phyloP scores from a whole-genome alignment of 1,140 invertebrate species.

The Trichonephila inaurata region DNA sequence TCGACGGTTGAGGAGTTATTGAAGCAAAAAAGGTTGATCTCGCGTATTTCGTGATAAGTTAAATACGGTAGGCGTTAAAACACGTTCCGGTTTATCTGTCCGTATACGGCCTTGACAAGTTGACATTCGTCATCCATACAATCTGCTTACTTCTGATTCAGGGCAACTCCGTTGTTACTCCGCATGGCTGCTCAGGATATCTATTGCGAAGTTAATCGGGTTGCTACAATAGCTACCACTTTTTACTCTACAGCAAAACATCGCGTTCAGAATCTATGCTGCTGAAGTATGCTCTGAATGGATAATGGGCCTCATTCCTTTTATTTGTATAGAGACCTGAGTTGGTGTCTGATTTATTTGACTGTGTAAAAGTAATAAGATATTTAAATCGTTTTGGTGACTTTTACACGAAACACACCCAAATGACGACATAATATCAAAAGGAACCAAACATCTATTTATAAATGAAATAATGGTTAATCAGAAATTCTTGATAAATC shows the following conservation, averaged over 20 bases:
- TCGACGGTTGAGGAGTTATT: slow-evolving; percentile 53
- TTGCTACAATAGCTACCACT: background rate
- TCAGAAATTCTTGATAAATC: too few relatives aligned
- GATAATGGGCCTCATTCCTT: background rate
- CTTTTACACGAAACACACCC: background rate
- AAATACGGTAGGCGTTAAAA: slow-evolving; percentile 73
- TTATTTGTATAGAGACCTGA: slow-evolving; percentile 4
- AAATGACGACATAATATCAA: background rate
- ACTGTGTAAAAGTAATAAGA: background rate
- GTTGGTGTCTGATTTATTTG: slow-evolving; percentile 27
- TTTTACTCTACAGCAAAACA: slow-evolving; percentile 20
- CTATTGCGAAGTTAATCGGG: slow-evolving; percentile 32
- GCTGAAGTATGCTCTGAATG: background rate
- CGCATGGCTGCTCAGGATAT: slow-evolving; percentile 7
- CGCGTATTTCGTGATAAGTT: slow-evolving; percentile 45
- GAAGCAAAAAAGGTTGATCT: slow-evolving; percentile 67
- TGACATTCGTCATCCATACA: slow-evolving; percentile 51
- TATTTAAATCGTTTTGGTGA: slow-evolving; percentile 11
- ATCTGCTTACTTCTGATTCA: slow-evolving; percentile 54
- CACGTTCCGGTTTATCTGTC: slow-evolving; percentile 59
- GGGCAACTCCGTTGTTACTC: background rate
- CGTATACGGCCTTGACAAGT: slow-evolving; percentile 57
- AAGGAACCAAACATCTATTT: background rate
- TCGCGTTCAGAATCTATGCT: background rate
- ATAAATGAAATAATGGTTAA: too few relatives aligned